Percentiles rank a stretch among this genome's conserved stretches.
Conservation (phyloP, 2,888 invertebrate genomes). For the Caenorhabditis plicata region DNA sequence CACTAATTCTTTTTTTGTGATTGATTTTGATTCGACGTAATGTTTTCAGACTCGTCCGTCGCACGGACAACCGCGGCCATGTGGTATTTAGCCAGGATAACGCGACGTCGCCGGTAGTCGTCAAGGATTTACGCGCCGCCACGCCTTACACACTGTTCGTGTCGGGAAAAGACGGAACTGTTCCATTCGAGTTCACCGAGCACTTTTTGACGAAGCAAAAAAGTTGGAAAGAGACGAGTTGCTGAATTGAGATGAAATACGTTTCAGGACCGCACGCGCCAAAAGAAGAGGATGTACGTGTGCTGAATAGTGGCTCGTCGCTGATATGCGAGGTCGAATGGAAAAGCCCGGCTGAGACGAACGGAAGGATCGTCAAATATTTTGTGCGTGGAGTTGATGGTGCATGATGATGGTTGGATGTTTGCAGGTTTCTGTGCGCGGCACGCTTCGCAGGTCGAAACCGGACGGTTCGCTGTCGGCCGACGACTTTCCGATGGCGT, state of each 20-base stretch:
- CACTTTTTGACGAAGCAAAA: constrained; percentile 58
- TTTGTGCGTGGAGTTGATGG: no score
- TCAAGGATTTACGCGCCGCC: constrained; percentile 43
- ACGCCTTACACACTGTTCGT: constrained; percentile 62
- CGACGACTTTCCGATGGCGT: constrained; percentile 50
- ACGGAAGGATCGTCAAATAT: constrained; percentile 57
- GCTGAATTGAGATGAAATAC: no score
- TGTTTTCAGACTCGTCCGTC: constrained; percentile 44
- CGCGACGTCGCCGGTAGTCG: constrained; percentile 36
- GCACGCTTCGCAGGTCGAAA: constrained; percentile 41
- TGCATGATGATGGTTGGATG: no score
- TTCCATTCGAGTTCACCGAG: constrained; percentile 55
- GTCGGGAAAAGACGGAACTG: constrained; percentile 52
- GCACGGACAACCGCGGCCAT: constrained; percentile 40
- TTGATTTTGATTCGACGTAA: background rate
- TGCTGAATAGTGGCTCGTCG: constrained; percentile 40
- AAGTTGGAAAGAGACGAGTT: constrained; percentile 32
- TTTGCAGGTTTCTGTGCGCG: constrained; percentile 53
- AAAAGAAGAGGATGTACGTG: constrained; percentile 52
- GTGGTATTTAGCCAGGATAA: constrained; percentile 35
- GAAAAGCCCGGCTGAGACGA: constrained; percentile 51
- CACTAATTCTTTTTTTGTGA: background rate
- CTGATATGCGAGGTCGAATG: constrained; percentile 62
- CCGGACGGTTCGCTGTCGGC: constrained; percentile 37
- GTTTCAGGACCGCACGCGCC: constrained; percentile 57